phyloP scores from a whole-genome alignment of 2,797 vertebrate genomes.

The Urosaurus nigricauda region DNA sequence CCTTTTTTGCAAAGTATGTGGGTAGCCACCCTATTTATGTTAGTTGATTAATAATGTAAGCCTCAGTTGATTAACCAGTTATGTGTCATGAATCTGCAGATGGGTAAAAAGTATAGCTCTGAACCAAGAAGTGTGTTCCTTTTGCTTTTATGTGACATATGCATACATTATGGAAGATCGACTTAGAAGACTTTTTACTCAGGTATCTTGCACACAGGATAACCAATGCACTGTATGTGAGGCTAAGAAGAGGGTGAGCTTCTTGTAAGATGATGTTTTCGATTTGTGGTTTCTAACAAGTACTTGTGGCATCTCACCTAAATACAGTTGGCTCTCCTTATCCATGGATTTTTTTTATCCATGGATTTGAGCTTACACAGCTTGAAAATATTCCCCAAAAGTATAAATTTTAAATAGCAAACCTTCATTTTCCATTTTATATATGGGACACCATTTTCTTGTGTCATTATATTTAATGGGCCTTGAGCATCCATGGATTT shows the following conservation, averaged over 20 bases:
- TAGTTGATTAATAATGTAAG: neutral
- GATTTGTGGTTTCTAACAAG: neutral
- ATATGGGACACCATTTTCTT: too few relatives aligned
- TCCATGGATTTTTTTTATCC: too few relatives aligned
- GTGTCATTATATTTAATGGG: too few relatives aligned
- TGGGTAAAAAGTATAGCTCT: neutral
- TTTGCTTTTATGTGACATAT: neutral
- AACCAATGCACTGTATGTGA: too few relatives aligned
- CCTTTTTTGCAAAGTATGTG: neutral
- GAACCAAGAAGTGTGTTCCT: neutral
- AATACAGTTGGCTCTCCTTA: too few relatives aligned
- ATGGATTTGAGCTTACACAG: too few relatives aligned
- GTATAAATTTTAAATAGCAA: too few relatives aligned
- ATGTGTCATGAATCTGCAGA: neutral
- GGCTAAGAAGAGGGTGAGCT: neutral
- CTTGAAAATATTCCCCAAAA: too few relatives aligned
- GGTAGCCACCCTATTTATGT: neutral
- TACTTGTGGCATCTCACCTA: too few relatives aligned
- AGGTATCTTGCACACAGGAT: too few relatives aligned
- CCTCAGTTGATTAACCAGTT: neutral
- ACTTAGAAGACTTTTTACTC: neutral
- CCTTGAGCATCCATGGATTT: too few relatives aligned
- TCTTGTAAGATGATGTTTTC: neutral
- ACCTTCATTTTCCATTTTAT: too few relatives aligned
- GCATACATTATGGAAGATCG: neutral